Evolutionary conservation across 2,113 vertebrate species (phyloP), one percentile per base, ranked within the genome.

Genomic region (Condylura cristata): DNA sequence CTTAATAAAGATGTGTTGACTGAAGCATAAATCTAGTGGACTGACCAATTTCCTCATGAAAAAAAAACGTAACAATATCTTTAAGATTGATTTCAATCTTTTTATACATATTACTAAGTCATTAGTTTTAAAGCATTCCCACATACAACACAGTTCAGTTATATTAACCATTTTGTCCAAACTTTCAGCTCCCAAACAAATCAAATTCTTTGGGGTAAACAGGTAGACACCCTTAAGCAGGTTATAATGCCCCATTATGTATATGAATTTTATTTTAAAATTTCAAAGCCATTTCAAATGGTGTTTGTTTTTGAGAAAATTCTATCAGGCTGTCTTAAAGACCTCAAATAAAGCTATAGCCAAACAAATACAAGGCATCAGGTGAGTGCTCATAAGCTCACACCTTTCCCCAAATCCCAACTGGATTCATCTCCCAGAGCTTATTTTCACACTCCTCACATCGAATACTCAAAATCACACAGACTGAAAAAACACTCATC

Each of bases 381-480:
- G 39, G 68, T 95, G 65, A 74, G 16, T 28, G 12, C 41, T 91
- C 48, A 92, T 51, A 84, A 92, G 85, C 3, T 71, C 22, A 84
- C 20, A 79, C 46, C 68, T 65, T 86, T 89, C 76, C 91, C 61
- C 92, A 95, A 96, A 93, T 91, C 37, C 72, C 79, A 88, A 91
- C 0, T 93, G 34, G 34, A 95, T 41, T 93, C 61, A 87, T 60
- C 80, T 89, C 44, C 85, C 92, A 93, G 94, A 93, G 75, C 53
- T 89, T 87, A 90, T 84, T 92, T 94, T 94, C 56, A 81, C 65
- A 93, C 44, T 86, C 26, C 48, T 93, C 17, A 37, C 46, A 94
- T 60, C 78, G 86, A 93, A 92, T 32, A 93, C 14, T 87, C 60
- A 94, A 97, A 96, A 53, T 9, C 90, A 96, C 80, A 95, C 20